A percentile compares a stretch with the other conserved stretches of the same genome.
Evolutionary conservation across 2,113 vertebrate species (phyloP).

Genomic region (Platanista minor): DNA sequence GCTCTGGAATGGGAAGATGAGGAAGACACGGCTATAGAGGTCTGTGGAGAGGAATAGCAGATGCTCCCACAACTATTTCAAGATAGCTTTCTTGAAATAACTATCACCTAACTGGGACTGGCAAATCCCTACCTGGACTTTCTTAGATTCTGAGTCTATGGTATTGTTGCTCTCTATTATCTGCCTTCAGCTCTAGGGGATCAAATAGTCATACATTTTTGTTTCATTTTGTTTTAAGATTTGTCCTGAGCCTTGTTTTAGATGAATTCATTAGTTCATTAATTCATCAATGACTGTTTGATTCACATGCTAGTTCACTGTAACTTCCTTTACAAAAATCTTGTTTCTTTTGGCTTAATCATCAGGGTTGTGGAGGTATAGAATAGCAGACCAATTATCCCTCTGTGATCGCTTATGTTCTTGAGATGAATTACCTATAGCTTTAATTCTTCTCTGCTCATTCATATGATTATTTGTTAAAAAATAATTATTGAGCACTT

Average conservation of each 20-base stretch:
- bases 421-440: background rate
- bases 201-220: background rate
- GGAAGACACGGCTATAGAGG: background rate
- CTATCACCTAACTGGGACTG: background rate
- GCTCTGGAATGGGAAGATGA: background rate
- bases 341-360: background rate
- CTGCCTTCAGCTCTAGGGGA: background rate
- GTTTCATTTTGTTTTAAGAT: background rate
- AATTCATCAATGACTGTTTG: background rate
- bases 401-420: background rate
- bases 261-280: background rate
- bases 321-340: background rate
- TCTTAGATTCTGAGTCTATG: background rate
- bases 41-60: background rate
- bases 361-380: background rate
- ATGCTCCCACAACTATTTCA: background rate
- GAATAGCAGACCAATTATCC: background rate
- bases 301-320: background rate
- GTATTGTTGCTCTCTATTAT: background rate
- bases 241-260: background rate
- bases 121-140: background rate
- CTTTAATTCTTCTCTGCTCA: background rate
- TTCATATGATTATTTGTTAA: background rate
- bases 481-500: background rate
- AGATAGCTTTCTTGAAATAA: background rate